Evolutionary conservation across 2,113 vertebrate species (phyloP).

Genomic region (Callocephalon fimbriatum): DNA sequence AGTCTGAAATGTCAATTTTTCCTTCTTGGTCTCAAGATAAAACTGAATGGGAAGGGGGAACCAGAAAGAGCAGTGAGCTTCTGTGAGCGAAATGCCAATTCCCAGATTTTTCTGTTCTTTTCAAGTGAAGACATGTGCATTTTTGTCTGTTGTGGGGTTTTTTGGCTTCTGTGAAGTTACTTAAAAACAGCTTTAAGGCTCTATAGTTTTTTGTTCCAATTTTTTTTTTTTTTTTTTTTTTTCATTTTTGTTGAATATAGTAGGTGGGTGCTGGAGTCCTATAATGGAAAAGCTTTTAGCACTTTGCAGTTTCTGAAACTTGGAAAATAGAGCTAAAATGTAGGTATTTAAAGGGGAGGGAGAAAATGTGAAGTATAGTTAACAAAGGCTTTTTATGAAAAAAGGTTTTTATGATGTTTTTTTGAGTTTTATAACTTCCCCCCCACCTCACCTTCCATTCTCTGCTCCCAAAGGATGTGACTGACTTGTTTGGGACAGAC

Average conservation of each 20-base stretch:
- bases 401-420: not conserved
- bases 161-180: not conserved
- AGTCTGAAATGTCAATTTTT: not conserved
- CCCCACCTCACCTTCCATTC: not conserved
- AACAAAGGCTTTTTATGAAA: not conserved
- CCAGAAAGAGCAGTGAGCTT: not conserved
- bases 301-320: not conserved
- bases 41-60: not conserved
- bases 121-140: not conserved
- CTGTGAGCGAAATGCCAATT: not conserved
- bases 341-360: not conserved
- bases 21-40: not conserved
- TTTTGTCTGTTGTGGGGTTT: not conserved
- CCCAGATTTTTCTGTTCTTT: not conserved
- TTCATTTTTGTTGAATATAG: not conserved
- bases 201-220: not conserved
- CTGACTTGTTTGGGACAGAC: constrained; percentile 96
- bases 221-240: not conserved
- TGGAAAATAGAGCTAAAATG: not conserved
- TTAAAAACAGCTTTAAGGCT: not conserved
- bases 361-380: not conserved
- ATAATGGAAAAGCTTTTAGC: not conserved
- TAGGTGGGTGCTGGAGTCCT: not conserved
- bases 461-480: constrained; percentile 85
- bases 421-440: not conserved